Evolutionary conservation across 2,113 vertebrate genomes (phyloP), one percentile per base, ranked within the genome.

Genomic region (Xiphophorus maculatus): DNA sequence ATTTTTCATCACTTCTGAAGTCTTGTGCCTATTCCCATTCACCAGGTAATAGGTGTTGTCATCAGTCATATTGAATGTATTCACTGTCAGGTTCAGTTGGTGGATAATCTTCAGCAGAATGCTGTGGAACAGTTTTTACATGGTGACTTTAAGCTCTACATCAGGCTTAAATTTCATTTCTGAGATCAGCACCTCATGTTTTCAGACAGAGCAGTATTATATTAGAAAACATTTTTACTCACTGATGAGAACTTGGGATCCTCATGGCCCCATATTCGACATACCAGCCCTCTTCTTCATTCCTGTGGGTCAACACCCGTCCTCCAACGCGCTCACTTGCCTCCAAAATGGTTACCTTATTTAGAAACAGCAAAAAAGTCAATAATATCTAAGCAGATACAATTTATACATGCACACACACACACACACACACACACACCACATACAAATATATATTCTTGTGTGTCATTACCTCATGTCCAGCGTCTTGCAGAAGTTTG

Each of bases 261-360:
- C 87, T 88, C 87, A 88, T 88, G 29, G 87, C 81, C 9, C 84
- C 84, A 11, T 81, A 9, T 4, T 89, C 87, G 17, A 79, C 82
- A 11, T 87, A 89, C 87, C 87, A 89, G 68, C 87, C 84, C 10
- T 87, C 87, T 3, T 30, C 1, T 19, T 71, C 66, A 42, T 87
- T 60, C 65, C 84, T 87, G 74, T 87, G 62, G 62, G 87, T 89
- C 15, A 78, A 19, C 62, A 87, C 74, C 0, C 84, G 73, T 63
- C 87, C 84, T 63, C 87, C 87, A 33, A 86, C 33, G 0, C 82
- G 77, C 9, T 25, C 71, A 63, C 72, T 87, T 0, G 80, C 61
- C 65, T 89, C 88, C 2, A 85, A 0, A 4, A 89, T 37, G 19
- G 75, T 87, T 12, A 42, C 40, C 40, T 42, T 42, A 15, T 42